Percentiles rank a stretch among this genome's conserved stretches.
phyloP scores from a whole-genome alignment of 1,140 invertebrate genomes.

The Magallana angulata region DNA sequence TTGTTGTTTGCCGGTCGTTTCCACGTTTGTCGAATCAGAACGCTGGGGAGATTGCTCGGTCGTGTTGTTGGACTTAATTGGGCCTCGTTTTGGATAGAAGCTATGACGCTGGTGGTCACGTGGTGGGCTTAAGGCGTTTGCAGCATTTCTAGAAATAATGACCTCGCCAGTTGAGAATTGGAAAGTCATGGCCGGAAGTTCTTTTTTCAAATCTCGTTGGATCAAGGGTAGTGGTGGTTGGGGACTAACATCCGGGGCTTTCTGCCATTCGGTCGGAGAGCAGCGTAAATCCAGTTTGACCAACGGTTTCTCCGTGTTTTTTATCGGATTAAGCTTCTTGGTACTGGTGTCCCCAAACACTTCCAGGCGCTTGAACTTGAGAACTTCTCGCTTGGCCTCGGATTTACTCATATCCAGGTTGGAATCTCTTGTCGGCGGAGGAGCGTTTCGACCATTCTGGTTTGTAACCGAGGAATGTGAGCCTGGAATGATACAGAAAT shows the following conservation, averaged over 20 bases:
- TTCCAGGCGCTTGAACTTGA: background rate
- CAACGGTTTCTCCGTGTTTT: background rate
- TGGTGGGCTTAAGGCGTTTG: background rate
- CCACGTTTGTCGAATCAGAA: background rate
- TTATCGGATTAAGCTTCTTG: too few relatives aligned
- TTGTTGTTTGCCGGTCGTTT: background rate
- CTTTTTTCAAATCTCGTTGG: conserved; percentile 4
- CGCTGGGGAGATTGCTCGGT: background rate
- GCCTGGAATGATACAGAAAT: background rate
- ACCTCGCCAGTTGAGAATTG: conserved; percentile 32
- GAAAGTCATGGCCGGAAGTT: conserved; percentile 7
- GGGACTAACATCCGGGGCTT: background rate
- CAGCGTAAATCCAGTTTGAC: conserved; percentile 20
- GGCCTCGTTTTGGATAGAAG: conserved; percentile 12
- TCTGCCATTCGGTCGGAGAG: background rate
- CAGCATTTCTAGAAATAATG: background rate
- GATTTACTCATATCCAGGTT: background rate
- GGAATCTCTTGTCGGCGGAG: conserved; percentile 2
- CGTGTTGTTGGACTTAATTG: background rate
- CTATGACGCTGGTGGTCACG: conserved; percentile 11
- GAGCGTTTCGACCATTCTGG: background rate
- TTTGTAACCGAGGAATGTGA: background rate
- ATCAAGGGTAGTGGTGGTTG: background rate
- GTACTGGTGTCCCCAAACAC: background rate
- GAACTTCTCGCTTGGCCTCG: background rate